Percentiles rank a stretch among this genome's conserved stretches.
These are phyloP conservation scores for Calyptommatus sinebrachiatus DNA, from an alignment of 2,113 vertebrate species.

Conservation along the genomic window DNA sequence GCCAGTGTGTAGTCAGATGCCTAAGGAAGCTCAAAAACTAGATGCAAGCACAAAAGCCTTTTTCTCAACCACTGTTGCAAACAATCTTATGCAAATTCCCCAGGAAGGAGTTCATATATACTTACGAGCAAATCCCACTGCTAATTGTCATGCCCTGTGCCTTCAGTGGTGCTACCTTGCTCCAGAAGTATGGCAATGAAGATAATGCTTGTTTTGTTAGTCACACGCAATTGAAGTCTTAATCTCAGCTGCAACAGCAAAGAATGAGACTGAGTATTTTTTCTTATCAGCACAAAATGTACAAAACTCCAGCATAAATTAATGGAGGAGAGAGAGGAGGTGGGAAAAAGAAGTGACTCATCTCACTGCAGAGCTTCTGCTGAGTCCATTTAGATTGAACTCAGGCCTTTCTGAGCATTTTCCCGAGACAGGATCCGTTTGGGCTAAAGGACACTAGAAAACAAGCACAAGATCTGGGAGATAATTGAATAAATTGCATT, in stretches of 20 bases:
- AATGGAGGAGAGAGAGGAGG: neutral
- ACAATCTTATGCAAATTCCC: neutral
- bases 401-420: neutral
- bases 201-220: slow-evolving; percentile 14
- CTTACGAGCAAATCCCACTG: neutral
- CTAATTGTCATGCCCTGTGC: neutral
- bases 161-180: slow-evolving; percentile 12
- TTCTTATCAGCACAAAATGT: slow-evolving; percentile 21
- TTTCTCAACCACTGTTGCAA: neutral
- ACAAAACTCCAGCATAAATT: neutral
- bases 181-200: slow-evolving; percentile 1
- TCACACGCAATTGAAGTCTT: neutral
- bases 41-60: too few species aligned
- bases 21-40: too few species aligned
- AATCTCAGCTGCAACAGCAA: neutral
- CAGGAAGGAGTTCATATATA: neutral
- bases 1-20: too few species aligned
- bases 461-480: neutral
- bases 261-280: neutral
- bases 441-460: neutral
- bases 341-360: neutral
- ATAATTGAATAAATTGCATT: neutral
- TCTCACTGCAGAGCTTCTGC: neutral
- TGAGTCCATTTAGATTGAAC: neutral
- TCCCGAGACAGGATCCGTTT: neutral